Evolutionary conservation across 2,888 invertebrate genomes (phyloP), one percentile per base, ranked within the genome.

Genomic region (Lutraria lutraria): DNA sequence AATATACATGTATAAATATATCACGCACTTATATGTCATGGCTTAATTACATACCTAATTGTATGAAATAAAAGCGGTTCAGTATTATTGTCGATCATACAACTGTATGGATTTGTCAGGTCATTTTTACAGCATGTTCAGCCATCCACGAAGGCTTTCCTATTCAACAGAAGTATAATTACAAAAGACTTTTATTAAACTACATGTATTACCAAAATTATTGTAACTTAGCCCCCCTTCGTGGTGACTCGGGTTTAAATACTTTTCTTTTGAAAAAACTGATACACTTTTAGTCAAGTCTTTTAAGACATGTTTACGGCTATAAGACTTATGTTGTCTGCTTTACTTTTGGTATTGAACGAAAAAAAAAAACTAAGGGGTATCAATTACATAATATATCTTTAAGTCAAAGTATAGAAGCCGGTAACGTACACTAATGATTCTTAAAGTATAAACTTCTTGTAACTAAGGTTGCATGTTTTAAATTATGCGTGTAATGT

Each of bases 171-270:
- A 25, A 25, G n/a, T 68, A 68, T 68, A 68, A 68, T 68, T 68
- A 68, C 63, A 68, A 68, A 68, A 25, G 12, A 25, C 25, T 15
- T 68, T 68, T 25, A 68, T 68, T 68, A 68, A 68, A 68, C 63
- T 68, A 43, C 43, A 43, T 43, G 8, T 43, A 68, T 68, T 68
- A 68, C 63, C 25, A 25, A 68, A 68, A 8, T 68, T 68, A 68
- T 68, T n/a, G n/a, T 68, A 68, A 68, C 63, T 68, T 68, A 68
- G 63, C 63, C 63, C n/a, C n/a, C 25, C 25, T 25, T 68, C 25
- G n/a, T 68, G n/a, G 25, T 25, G 63, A 25, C 56, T 68, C 12
- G n/a, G 25, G 25, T 25, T 68, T n/a, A 25, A 25, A 56, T 56
- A 19, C 19, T 56, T 25, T 68, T 68, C 63, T n/a, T 25, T 68